Evolutionary conservation across 1,140 invertebrate genomes (phyloP), one percentile per base, ranked within the genome.

Genomic region (Samia ricini): DNA sequence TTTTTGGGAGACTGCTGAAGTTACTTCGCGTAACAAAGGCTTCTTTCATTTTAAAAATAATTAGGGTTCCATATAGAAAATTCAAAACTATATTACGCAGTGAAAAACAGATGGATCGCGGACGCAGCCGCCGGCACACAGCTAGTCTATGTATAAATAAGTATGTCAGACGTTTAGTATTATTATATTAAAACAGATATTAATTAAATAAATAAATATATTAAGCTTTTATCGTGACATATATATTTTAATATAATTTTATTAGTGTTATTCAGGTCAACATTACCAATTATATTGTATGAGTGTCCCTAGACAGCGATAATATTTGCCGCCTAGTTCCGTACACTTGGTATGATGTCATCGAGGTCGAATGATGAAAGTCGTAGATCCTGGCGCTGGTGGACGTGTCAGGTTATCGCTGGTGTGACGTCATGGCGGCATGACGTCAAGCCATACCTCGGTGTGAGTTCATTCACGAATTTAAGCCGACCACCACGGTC

Each of bases 401-500:
- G 60, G 57, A 50, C 66, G 60, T 56, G 63, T 64, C 61, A 68
- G 71, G 70, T 68, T 70, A 76, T 72, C 61, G 56, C 48, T 61
- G 50, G n/a, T 24, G 68, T 76, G 74, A 76, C 76, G 74, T 79
- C 74, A 74, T 49, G 36, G 33, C 33, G 26, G 57, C 54, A 60
- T 81, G 81, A 85, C 84, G 79, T 83, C 77, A 81, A 71, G 63
- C 51, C 68, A 64, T 24, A 60, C 57, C 56, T 60, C 36, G 65
- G 74, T 76, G 75, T 78, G 79, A 81, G 71, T 81, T 82, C 82
- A 87, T 85, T 87, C 82, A 87, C 77, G 72, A 82, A 79, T 77
- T 75, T 72, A 76, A 75, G n/a, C 20, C 71, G 12, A 48, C 73
- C 69, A 61, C 63, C 74, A 76, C 75, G 78, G 74, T 74, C 78